phyloP scores from a whole-genome alignment of 2,797 vertebrate genomes.

The Coendou prehensilis region DNA sequence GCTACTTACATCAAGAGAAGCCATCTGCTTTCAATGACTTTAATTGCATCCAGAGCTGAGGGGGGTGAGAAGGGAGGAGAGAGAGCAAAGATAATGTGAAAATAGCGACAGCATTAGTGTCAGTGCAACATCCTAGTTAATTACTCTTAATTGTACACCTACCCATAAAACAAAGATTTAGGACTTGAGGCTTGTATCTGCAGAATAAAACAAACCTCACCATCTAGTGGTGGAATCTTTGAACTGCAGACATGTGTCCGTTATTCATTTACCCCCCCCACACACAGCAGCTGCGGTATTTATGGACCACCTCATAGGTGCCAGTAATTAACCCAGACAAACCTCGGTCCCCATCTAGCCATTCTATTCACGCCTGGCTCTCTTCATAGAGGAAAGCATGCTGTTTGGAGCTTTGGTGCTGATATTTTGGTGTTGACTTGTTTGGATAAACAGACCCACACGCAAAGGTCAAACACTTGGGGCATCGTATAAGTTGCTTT shows the following conservation, averaged over 20 bases:
- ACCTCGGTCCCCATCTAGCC: not conserved
- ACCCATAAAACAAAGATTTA: not conserved
- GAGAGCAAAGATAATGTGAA: not conserved
- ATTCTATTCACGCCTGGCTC: not conserved
- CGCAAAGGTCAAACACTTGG: constrained; percentile 9
- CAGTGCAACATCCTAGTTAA: not conserved
- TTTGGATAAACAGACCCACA: not conserved
- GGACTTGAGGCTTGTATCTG: not conserved
- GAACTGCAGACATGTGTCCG: not conserved
- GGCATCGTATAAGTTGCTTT: not conserved
- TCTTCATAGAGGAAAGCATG: not conserved
- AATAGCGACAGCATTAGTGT: not conserved
- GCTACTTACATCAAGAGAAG: not conserved
- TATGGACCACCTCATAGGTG: not conserved
- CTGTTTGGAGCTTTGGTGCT: not conserved
- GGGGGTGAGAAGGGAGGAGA: not conserved
- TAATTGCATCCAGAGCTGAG: not conserved
- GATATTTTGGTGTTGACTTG: not conserved
- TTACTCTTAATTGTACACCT: not conserved
- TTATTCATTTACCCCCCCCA: not conserved
- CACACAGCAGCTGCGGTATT: not conserved
- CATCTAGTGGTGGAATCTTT: constrained; percentile 71
- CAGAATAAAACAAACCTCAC: not conserved
- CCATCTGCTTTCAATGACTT: not conserved
- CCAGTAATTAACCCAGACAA: not conserved